These are phyloP conservation scores for Parascotia fuliginaria DNA, from an alignment of 2,888 invertebrate species.

Conservation along the genomic window DNA sequence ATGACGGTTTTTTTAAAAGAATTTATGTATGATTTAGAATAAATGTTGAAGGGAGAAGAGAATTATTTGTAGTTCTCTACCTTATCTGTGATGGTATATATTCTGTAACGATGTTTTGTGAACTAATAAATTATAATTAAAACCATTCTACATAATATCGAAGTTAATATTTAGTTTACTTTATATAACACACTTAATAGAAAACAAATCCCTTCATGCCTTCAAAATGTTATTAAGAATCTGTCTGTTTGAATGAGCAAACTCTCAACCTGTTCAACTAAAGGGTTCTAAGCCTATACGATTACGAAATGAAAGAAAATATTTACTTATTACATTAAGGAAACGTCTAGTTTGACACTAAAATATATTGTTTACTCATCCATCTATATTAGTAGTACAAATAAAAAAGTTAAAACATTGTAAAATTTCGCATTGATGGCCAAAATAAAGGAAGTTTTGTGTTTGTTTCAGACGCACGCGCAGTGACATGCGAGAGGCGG, in stretches of 20 bases:
- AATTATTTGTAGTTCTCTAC: no score
- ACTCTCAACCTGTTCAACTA: conserved; percentile 12
- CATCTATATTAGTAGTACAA: conserved; percentile 7
- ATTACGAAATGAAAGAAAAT: not conserved
- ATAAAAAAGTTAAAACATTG: conserved; percentile 16
- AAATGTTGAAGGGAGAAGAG: no score
- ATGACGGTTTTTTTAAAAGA: not conserved
- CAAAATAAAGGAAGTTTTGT: conserved; percentile 46
- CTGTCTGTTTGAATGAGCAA: no score
- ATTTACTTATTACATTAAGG: not conserved
- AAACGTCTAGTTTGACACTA: conserved; percentile 1
- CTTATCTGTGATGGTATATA: no score
- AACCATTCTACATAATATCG: no score
- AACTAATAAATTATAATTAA: no score
- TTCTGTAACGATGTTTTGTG: no score
- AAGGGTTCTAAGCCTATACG: not conserved
- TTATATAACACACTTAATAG: no score
- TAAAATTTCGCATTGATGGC: conserved; percentile 38
- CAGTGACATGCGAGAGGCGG: conserved; percentile 59
- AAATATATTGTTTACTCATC: conserved; percentile 19
- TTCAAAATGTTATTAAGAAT: not conserved
- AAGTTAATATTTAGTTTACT: no score
- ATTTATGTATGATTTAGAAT: no score
- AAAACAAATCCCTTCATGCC: not conserved
- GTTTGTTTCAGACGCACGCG: conserved; percentile 55